Evolutionary conservation across 2,113 vertebrate genomes (phyloP).

Genomic region (Sclerurus mexicanus): DNA sequence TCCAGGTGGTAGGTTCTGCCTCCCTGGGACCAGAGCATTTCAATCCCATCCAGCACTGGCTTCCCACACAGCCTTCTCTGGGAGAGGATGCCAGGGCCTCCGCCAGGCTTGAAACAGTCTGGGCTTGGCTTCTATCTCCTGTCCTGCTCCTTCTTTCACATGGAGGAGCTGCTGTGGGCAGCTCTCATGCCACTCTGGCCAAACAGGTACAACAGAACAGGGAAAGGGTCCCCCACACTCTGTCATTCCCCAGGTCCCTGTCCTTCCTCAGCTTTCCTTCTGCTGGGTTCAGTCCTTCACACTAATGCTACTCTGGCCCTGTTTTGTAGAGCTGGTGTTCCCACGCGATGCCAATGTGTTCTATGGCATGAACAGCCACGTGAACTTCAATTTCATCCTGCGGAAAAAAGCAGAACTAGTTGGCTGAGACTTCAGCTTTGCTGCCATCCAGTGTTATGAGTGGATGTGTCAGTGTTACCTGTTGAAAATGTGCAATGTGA

Average conservation of each 20-base stretch:
- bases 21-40: background rate
- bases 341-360: slow-evolving; percentile 91
- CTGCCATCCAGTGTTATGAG: background rate
- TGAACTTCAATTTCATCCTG: slow-evolving; percentile 90
- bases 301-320: background rate
- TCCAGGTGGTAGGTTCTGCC: background rate
- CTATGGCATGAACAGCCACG: slow-evolving; percentile 93
- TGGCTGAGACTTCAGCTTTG: background rate
- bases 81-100: background rate
- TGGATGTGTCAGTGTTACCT: background rate
- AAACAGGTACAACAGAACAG: background rate
- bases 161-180: background rate
- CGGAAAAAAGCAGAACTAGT: slow-evolving; percentile 70
- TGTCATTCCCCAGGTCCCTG: fast-evolving
- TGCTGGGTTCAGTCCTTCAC: background rate
- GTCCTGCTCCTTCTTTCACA: background rate
- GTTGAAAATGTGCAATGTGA: background rate
- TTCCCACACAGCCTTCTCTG: background rate
- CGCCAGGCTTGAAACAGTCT: background rate
- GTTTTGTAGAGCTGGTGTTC: slow-evolving; percentile 85
- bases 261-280: background rate
- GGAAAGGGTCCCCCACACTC: fast-evolving
- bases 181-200: background rate
- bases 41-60: background rate
- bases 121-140: background rate